Evolutionary conservation across 2,113 vertebrate species (phyloP).

Genomic region (Rhinogobius similis): DNA sequence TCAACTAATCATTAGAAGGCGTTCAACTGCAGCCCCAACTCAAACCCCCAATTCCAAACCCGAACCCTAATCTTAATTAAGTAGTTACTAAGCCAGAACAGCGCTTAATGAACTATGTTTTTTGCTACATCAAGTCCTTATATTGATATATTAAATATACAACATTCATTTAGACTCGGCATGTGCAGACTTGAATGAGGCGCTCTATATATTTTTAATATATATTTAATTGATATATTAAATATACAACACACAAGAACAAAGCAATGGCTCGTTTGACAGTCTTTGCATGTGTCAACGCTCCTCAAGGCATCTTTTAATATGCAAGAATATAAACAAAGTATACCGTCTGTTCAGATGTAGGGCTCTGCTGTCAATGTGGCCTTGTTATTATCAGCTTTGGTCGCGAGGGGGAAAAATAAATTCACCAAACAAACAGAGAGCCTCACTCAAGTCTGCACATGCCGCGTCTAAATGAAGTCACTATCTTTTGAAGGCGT

Average conservation of each 20-base stretch:
- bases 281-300: neutral
- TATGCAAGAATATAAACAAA: constrained; percentile 52
- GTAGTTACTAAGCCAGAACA: too few species aligned
- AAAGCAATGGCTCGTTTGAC: neutral
- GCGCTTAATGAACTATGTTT: too few species aligned
- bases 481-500: neutral
- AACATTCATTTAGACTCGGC: constrained; percentile 19
- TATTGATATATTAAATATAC: too few species aligned
- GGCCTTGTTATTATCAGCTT: constrained; percentile 22
- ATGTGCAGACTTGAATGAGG: constrained; percentile 33
- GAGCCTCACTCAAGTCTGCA: constrained; percentile 29
- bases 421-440: constrained; percentile 29
- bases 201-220: constrained; percentile 24
- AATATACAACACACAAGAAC: neutral
- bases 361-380: neutral
- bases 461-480: constrained; percentile 21
- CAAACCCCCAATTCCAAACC: too few species aligned
- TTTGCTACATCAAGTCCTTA: too few species aligned
- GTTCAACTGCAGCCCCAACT: too few species aligned
- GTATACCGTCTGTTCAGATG: constrained; percentile 30
- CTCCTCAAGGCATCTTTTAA: constrained; percentile 20
- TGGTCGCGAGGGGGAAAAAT: constrained; percentile 27
- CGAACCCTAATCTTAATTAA: too few species aligned
- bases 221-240: neutral
- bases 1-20: too few species aligned